Conservation (phyloP, 2,888 invertebrate species). For the Leptopilina syphax region DNA sequence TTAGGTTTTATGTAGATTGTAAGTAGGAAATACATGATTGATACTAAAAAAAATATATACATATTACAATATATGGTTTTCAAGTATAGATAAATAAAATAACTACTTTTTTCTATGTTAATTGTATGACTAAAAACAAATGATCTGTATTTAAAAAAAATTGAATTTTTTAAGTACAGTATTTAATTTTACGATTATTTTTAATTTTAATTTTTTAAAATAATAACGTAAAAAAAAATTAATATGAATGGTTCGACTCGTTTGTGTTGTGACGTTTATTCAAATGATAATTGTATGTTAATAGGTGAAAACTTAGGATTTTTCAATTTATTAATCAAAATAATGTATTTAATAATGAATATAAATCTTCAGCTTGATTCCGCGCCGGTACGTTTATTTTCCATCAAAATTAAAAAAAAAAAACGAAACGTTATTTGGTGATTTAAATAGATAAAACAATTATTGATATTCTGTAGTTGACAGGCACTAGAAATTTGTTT, state of each 20-base stretch:
- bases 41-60: background rate
- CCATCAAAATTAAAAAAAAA: background rate
- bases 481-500: conserved; percentile 59
- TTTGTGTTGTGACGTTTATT: conserved; percentile 57
- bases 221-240: conserved; percentile 42
- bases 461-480: conserved; percentile 34
- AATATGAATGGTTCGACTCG: conserved; percentile 43
- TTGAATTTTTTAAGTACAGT: conserved; percentile 34
- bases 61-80: conserved; percentile 34
- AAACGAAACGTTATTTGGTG: background rate
- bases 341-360: conserved; percentile 33
- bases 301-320: conserved; percentile 63
- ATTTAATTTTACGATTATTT: background rate
- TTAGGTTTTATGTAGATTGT: conserved; percentile 26
- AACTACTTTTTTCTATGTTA: conserved; percentile 15
- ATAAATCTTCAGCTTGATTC: conserved; percentile 29
- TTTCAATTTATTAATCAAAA: conserved; percentile 69
- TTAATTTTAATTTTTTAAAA: background rate
- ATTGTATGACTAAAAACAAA: conserved; percentile 2
- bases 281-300: conserved; percentile 53
- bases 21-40: conserved; percentile 25
- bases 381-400: conserved; percentile 28
- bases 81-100: conserved; percentile 19
- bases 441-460: conserved; percentile 5
- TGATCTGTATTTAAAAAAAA: conserved; percentile 4